Evolutionary conservation across 2,888 invertebrate species (phyloP).

Genomic region (Trachelus stipa): DNA sequence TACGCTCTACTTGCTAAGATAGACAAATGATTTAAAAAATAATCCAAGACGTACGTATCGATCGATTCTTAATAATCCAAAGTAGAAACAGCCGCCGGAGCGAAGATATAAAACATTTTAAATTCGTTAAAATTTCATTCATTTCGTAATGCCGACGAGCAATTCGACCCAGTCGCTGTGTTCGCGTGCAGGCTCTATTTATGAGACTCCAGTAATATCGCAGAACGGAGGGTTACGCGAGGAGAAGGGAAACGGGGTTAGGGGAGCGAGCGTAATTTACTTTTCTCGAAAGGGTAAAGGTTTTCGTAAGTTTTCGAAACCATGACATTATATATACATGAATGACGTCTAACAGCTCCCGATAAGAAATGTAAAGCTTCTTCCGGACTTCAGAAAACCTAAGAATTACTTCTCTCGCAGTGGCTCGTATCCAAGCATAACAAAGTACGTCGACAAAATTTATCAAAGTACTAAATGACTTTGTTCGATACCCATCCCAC

Average conservation of each 20-base stretch:
- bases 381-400: background rate
- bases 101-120: background rate
- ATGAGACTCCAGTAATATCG: conserved; percentile 3
- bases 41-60: background rate
- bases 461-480: background rate
- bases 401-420: background rate
- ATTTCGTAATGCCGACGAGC: background rate
- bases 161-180: background rate
- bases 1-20: background rate
- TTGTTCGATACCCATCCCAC: background rate
- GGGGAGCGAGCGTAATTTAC: background rate
- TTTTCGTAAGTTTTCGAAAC: background rate
- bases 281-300: background rate
- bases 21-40: background rate
- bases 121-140: background rate
- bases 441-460: background rate
- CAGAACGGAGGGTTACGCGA: background rate
- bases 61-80: background rate
- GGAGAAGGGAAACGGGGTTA: background rate
- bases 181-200: conserved; percentile 14
- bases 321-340: background rate
- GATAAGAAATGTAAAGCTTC: background rate
- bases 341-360: background rate
- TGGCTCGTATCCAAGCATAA: background rate
- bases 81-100: background rate